Percentiles rank a stretch among this genome's conserved stretches.
phyloP scores from a whole-genome alignment of 2,888 invertebrate genomes.

The Acleris emargana region DNA sequence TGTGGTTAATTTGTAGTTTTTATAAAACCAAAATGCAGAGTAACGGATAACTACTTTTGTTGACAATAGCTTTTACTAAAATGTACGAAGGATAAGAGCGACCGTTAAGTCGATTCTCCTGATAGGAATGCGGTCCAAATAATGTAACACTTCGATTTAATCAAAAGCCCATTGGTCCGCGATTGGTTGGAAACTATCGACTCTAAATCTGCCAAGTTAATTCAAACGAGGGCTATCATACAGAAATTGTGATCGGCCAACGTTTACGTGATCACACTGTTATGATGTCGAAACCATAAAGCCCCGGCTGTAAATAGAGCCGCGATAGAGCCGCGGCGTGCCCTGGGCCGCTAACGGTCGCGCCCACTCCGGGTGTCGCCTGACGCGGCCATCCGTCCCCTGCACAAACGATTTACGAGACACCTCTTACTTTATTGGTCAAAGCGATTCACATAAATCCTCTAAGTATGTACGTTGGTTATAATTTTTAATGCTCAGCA shows the following conservation, averaged over 20 bases:
- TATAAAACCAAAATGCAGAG: too few relatives aligned
- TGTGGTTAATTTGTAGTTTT: too few relatives aligned
- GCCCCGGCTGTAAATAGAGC: conserved; percentile 11
- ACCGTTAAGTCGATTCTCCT: too few relatives aligned
- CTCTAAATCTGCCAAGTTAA: conserved; percentile 14
- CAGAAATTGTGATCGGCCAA: conserved; percentile 6
- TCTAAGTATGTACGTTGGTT: conserved; percentile 48
- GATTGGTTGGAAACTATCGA: background rate
- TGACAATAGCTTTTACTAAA: too few relatives aligned
- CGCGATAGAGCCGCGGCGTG: conserved; percentile 38
- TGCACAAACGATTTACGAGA: conserved; percentile 73
- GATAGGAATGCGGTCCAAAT: too few relatives aligned
- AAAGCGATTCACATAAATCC: conserved; percentile 77
- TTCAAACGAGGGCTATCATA: conserved; percentile 14
- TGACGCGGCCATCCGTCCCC: conserved; percentile 62
- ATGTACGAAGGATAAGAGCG: too few relatives aligned
- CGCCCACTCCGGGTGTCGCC: conserved; percentile 80
- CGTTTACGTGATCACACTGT: conserved; percentile 25
- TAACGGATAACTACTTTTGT: too few relatives aligned
- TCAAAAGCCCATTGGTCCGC: background rate
- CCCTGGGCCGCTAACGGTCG: conserved; percentile 65
- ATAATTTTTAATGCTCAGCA: conserved; percentile 41
- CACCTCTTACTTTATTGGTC: conserved; percentile 78
- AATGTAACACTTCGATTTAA: too few relatives aligned
- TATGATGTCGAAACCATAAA: conserved; percentile 30